Percentiles rank a stretch among this genome's conserved stretches.
These are phyloP conservation scores for Leguminivora glycinivorella DNA, from an alignment of 1,140 invertebrate species.

Conservation along the genomic window DNA sequence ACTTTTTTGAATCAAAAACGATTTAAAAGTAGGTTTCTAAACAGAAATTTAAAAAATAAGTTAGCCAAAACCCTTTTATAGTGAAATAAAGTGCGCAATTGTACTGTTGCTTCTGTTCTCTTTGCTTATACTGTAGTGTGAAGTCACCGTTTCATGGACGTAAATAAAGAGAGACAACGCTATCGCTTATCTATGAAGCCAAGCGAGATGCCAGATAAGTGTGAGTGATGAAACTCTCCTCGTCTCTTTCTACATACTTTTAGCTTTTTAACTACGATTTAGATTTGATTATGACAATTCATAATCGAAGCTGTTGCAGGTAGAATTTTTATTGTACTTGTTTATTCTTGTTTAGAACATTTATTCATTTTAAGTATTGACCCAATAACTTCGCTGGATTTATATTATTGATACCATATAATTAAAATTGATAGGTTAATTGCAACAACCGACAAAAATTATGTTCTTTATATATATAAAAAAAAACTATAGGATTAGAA, in stretches of 20 bases:
- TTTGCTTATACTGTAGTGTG: constrained; percentile 60
- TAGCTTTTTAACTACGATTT: constrained; percentile 45
- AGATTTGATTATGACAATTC: constrained; percentile 25
- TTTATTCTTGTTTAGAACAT: too few relatives aligned
- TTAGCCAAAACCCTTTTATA: not conserved
- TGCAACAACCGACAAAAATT: too few relatives aligned
- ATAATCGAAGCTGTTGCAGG: not conserved
- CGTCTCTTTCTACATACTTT: constrained; percentile 59
- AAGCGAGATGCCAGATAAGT: constrained; percentile 53
- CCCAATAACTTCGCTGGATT: too few relatives aligned
- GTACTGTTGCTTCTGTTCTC: constrained; percentile 34
- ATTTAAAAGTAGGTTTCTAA: not conserved
- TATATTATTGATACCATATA: too few relatives aligned
- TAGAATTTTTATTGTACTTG: not conserved
- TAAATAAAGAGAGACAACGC: constrained; percentile 70
- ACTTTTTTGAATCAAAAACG: not conserved
- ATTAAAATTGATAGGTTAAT: too few relatives aligned
- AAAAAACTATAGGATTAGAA: too few relatives aligned
- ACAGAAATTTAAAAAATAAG: not conserved
- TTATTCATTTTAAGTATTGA: too few relatives aligned
- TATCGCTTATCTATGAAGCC: constrained; percentile 58
- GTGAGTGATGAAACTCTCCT: constrained; percentile 51
- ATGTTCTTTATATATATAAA: too few relatives aligned
- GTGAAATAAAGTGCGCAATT: not conserved
- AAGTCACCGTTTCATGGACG: constrained; percentile 65